A percentile compares a stretch with the other conserved stretches of the same genome.
phyloP scores from a whole-genome alignment of 2,888 invertebrate species.

The Tridacna crocea region DNA sequence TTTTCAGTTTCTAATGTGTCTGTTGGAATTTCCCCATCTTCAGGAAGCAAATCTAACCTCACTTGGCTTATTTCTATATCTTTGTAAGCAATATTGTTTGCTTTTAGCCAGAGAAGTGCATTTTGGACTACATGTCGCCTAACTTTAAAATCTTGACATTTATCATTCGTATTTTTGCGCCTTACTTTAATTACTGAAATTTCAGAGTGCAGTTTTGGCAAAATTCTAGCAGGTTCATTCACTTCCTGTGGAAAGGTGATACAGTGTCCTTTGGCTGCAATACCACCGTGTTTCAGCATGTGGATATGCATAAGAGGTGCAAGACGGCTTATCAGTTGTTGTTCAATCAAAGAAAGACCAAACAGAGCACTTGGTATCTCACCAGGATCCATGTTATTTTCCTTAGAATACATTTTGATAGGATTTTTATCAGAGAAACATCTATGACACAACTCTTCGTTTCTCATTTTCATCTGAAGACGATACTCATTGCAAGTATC shows the following conservation, averaged over 20 bases:
- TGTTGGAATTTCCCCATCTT: slow-evolving; percentile 42
- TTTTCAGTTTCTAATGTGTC: slow-evolving; percentile 24
- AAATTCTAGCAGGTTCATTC: slow-evolving; percentile 36
- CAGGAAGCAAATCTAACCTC: slow-evolving; percentile 36
- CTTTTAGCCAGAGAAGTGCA: slow-evolving; percentile 58
- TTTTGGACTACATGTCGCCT: slow-evolving; percentile 39
- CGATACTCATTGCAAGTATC: slow-evolving; percentile 10
- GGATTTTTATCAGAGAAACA: slow-evolving; percentile 33
- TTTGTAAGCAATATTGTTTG: slow-evolving; percentile 48
- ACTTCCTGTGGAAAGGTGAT: slow-evolving; percentile 42
- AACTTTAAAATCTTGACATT: slow-evolving; percentile 52
- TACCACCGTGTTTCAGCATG: slow-evolving; percentile 48
- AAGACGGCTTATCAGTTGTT: slow-evolving; percentile 47
- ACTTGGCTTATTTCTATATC: slow-evolving; percentile 43
- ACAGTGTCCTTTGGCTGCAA: slow-evolving; percentile 16
- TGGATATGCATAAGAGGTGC: slow-evolving; percentile 42
- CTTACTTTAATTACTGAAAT: slow-evolving; percentile 45
- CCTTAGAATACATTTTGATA: slow-evolving; percentile 52
- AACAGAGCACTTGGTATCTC: slow-evolving; percentile 13
- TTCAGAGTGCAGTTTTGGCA: slow-evolving; percentile 47
- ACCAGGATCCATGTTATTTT: slow-evolving; percentile 55
- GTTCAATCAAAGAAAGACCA: slow-evolving; percentile 38
- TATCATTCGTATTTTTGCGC: slow-evolving; percentile 52
- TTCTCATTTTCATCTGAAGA: slow-evolving; percentile 1
- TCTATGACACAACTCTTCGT: not conserved